Evolutionary conservation across 2,888 invertebrate genomes (phyloP), one percentile per base, ranked within the genome.

Genomic region (Siphonodentalium dalli): DNA sequence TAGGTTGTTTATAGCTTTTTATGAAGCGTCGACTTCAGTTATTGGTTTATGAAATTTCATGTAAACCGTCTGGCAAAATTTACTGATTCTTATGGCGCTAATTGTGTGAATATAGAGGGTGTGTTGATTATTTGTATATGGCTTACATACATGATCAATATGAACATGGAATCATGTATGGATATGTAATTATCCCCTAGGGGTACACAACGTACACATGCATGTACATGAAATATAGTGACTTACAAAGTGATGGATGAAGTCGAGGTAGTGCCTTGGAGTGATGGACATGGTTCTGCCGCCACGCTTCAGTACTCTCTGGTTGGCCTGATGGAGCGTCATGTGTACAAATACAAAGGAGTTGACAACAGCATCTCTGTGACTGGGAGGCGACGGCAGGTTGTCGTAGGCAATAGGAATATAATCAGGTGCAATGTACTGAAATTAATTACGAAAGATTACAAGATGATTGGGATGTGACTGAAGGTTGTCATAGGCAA

Each of bases 331-430:
- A 81, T 97, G 95, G 60, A 99, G 85, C 0, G 98, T 96, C 84
- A 94, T 94, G 83, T 99, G 99, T 26, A 98, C 97, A 81, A 95
- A 97, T 15, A 99, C 98, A 80, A 93, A 95, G 0, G 96, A 93
- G 84, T 99, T 98, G 75, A 98, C 92, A n/a, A 99, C 95, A 18
- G 96, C 97, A 75, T 95, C 94, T 48, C 98, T 87, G 83, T 97
- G 95, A 8, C 86, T 85, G 4, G 93, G 92, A 26, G 89, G 87
- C 35, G 61, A 50, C 2, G 75, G 70, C 55, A 81, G 70, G 27
- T 66, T 68, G 46, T 88, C 87, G 79, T 93, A 95, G 3, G 91
- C 90, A 0, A 91, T 87, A 1, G 95, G 95, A 88, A 97, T 93
- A 80, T 90, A 88, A 72, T 92, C 91, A 1, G 98, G 97, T 29